phyloP scores from a whole-genome alignment of 2,797 vertebrate genomes.

The Spinus olivaceus region DNA sequence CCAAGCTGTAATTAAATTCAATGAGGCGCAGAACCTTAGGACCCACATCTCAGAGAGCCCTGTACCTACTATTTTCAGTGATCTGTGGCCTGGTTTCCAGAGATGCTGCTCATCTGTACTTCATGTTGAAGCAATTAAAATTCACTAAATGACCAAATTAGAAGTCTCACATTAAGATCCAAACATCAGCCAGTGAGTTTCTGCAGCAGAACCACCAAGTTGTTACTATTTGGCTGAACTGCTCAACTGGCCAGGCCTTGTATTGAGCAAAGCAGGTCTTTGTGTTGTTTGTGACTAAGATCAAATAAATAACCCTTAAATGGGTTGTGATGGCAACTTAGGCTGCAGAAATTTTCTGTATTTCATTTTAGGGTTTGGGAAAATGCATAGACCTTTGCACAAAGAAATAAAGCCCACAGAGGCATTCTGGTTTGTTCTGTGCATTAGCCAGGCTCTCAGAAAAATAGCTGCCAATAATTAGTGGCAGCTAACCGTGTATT shows the following conservation, averaged over 20 bases:
- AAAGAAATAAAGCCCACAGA: background rate
- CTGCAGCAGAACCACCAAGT: background rate
- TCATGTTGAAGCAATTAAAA: background rate
- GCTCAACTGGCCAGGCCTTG: background rate
- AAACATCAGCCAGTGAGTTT: background rate
- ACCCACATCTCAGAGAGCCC: background rate
- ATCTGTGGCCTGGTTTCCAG: background rate
- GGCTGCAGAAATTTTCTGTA: background rate
- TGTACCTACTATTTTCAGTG: background rate
- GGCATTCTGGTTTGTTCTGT: background rate
- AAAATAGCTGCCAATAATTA: background rate
- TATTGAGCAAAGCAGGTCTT: background rate
- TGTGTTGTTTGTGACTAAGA: background rate
- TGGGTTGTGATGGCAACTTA: background rate
- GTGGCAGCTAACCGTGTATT: background rate
- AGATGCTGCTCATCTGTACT: background rate
- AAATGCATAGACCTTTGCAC: background rate
- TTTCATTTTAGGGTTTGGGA: background rate
- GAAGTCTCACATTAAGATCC: background rate
- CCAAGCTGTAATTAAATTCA: constrained; percentile 28
- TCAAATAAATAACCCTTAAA: background rate
- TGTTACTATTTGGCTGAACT: background rate
- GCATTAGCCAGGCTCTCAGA: background rate
- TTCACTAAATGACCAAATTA: background rate
- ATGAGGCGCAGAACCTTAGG: background rate